phyloP scores from a whole-genome alignment of 1,140 invertebrate species.

The Meloidogyne floridensis region DNA sequence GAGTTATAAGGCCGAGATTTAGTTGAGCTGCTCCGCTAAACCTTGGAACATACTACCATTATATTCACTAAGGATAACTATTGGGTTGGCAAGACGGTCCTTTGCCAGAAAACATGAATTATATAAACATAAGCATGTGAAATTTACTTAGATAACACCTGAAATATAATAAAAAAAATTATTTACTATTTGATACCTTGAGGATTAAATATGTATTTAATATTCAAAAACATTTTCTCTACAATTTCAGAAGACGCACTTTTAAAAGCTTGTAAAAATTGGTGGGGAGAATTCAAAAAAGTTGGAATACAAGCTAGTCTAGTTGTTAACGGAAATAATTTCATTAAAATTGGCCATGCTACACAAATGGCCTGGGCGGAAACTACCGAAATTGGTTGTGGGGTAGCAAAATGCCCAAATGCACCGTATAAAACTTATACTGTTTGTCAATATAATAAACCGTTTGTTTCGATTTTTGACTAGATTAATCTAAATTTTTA shows the following conservation, averaged over 20 bases:
- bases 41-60: no score
- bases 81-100: no score
- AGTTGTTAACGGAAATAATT: neutral
- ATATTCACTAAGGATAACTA: no score
- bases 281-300: conserved; percentile 21
- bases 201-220: no score
- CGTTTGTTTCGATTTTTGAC: neutral
- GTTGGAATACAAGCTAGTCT: conserved; percentile 20
- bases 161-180: no score
- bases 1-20: no score
- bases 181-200: no score
- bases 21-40: no score
- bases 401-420: neutral
- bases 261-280: neutral
- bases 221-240: no score
- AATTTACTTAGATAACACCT: no score
- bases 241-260: conserved; percentile 7
- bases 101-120: no score
- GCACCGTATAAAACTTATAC: conserved; percentile 9
- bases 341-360: conserved; percentile 21
- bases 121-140: no score
- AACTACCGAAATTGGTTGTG: conserved; percentile 18
- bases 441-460: conserved; percentile 19
- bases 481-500: neutral
- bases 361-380: conserved; percentile 26